Percentiles rank a stretch among this genome's conserved stretches.
Evolutionary conservation across 1,140 invertebrate genomes (phyloP).

Genomic region (Hyles euphorbiae): DNA sequence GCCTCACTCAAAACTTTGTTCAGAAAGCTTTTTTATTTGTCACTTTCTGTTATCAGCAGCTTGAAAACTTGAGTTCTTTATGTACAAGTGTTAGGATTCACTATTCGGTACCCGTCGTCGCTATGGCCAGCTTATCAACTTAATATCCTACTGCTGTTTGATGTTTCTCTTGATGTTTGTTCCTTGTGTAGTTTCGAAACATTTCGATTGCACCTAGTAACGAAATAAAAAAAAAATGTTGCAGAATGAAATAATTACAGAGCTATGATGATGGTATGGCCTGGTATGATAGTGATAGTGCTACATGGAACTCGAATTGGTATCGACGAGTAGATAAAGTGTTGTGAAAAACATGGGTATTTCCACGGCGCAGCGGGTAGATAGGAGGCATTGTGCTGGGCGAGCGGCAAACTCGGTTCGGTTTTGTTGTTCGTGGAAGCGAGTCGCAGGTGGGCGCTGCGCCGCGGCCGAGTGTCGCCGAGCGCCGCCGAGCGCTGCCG

Average conservation of each 20-base stretch:
- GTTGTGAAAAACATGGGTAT: conserved; percentile 18
- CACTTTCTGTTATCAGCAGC: conserved; percentile 63
- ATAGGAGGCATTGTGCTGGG: conserved; percentile 30
- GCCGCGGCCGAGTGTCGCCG: conserved; percentile 19
- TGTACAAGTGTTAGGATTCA: conserved; percentile 26
- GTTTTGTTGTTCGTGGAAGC: conserved; percentile 64
- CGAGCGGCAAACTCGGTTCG: conserved; percentile 31
- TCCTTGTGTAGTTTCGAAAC: neutral
- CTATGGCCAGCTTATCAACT: neutral
- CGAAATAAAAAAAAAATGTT: neutral
- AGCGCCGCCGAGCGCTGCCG: conserved; percentile 30
- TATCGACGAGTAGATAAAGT: conserved; percentile 12
- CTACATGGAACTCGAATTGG: too few species aligned
- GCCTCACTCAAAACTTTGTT: conserved; percentile 71
- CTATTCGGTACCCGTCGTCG: conserved; percentile 17
- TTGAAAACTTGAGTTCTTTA: conserved; percentile 46
- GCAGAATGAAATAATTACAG: too few species aligned
- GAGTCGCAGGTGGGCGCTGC: conserved; percentile 58
- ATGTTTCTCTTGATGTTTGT: neutral
- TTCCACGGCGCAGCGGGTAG: conserved; percentile 17
- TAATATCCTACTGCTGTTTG: too few species aligned
- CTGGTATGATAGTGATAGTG: too few species aligned
- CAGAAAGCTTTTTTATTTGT: conserved; percentile 70
- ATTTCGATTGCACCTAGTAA: neutral
- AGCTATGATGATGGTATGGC: too few species aligned